phyloP scores from a whole-genome alignment of 1,140 invertebrate genomes.

The Brachionus manjavacas region DNA sequence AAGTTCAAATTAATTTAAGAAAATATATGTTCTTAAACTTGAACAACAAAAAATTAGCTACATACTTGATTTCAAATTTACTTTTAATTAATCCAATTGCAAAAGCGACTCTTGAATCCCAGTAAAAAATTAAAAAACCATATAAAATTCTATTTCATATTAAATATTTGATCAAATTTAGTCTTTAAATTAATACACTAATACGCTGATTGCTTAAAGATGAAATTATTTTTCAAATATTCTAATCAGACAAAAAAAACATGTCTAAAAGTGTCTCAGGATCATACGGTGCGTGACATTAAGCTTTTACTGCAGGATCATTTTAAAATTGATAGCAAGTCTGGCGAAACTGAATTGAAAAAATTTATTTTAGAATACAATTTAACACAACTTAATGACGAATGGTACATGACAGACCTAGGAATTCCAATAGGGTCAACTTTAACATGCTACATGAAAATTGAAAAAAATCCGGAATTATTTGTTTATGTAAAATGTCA shows the following conservation, averaged over 20 bases:
- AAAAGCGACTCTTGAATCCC: neutral
- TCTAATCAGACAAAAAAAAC: neutral
- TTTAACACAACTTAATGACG: neutral
- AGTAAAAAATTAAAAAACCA: neutral
- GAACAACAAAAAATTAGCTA: no score
- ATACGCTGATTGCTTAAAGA: neutral
- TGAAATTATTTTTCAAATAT: slow-evolving; percentile 36
- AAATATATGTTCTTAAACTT: no score
- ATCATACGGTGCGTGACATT: neutral
- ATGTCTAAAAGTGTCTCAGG: neutral
- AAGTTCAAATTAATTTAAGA: neutral
- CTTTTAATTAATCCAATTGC: neutral
- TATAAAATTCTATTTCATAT: neutral
- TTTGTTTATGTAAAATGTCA: neutral
- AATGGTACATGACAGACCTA: neutral
- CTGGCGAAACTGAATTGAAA: neutral
- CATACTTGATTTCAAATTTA: neutral
- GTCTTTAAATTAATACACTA: neutral
- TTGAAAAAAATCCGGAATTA: neutral
- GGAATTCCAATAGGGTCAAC: neutral
- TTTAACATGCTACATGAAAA: neutral
- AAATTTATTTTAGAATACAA: neutral
- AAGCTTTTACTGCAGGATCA: neutral
- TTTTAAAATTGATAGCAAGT: slow-evolving; percentile 14
- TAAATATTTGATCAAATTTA: neutral